These are phyloP conservation scores for Nylanderia fulva DNA, from an alignment of 1,140 invertebrate species.

Conservation along the genomic window DNA sequence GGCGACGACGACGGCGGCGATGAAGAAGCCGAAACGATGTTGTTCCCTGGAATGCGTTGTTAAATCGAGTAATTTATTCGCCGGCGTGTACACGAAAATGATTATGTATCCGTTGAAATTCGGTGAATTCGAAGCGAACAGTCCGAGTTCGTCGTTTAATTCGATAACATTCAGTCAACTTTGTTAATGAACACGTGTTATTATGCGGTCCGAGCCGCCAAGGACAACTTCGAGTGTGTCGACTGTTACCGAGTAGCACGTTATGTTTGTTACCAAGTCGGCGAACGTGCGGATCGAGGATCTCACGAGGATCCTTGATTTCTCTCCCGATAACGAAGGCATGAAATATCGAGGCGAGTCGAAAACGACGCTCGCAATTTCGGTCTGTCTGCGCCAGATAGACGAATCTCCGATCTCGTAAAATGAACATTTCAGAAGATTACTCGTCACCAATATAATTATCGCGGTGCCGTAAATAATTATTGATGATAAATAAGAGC, in stretches of 20 bases:
- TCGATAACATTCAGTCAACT: slow-evolving; percentile 35
- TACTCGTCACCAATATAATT: background rate
- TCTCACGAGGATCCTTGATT: slow-evolving; percentile 4
- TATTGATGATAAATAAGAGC: background rate
- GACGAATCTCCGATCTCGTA: background rate
- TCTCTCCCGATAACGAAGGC: slow-evolving; percentile 1
- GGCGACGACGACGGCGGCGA: background rate
- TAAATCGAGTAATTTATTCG: slow-evolving; percentile 45
- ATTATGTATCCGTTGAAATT: slow-evolving; percentile 46
- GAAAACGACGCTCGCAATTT: background rate
- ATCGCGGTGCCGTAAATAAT: slow-evolving; percentile 8
- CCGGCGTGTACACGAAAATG: slow-evolving; percentile 26
- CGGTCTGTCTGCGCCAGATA: background rate
- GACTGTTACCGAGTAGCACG: slow-evolving; percentile 39
- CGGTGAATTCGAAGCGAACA: slow-evolving; percentile 10
- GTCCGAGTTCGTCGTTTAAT: slow-evolving; percentile 24
- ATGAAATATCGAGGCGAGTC: background rate
- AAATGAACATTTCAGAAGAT: background rate
- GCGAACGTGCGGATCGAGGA: background rate
- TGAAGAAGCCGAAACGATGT: background rate
- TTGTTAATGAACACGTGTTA: slow-evolving; percentile 57
- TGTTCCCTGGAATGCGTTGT: slow-evolving; percentile 14
- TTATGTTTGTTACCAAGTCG: slow-evolving; percentile 16
- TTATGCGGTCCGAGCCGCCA: slow-evolving; percentile 35
- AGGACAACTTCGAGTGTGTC: slow-evolving; percentile 53